phyloP scores from a whole-genome alignment of 2,797 vertebrate species.

The Arctocebus calabarensis region DNA sequence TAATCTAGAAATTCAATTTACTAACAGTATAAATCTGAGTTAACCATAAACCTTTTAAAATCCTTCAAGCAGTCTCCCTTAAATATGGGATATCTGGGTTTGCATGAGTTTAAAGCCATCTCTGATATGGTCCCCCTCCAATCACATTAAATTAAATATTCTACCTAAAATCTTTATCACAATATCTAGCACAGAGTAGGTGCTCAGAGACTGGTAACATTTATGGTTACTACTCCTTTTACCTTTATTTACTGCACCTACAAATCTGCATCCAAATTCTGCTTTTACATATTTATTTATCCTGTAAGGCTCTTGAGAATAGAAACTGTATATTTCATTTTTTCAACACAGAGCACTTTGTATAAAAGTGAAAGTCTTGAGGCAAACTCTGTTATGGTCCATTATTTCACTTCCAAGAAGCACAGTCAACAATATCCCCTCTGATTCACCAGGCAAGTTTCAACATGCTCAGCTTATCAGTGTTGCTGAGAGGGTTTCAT shows the following conservation, averaged over 20 bases:
- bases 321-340: not conserved
- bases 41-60: not conserved
- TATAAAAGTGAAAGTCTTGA: not conserved
- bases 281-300: not conserved
- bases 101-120: not conserved
- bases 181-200: not conserved
- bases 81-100: not conserved
- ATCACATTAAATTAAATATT: not conserved
- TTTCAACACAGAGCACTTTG: not conserved
- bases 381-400: too few relatives aligned
- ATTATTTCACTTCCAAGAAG: too few relatives aligned
- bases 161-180: not conserved
- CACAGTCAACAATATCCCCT: too few relatives aligned
- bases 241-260: not conserved
- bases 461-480: too few relatives aligned
- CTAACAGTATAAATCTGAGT: not conserved
- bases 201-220: not conserved
- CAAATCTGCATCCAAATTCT: slow-evolving; percentile 11
- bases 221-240: not conserved
- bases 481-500: too few relatives aligned
- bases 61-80: not conserved
- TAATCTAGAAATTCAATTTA: not conserved
- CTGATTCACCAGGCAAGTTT: too few relatives aligned
- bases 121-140: not conserved
- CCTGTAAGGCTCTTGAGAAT: not conserved